Evolutionary conservation across 2,797 vertebrate genomes (phyloP).

Genomic region (Leucoraja ocellata): DNA sequence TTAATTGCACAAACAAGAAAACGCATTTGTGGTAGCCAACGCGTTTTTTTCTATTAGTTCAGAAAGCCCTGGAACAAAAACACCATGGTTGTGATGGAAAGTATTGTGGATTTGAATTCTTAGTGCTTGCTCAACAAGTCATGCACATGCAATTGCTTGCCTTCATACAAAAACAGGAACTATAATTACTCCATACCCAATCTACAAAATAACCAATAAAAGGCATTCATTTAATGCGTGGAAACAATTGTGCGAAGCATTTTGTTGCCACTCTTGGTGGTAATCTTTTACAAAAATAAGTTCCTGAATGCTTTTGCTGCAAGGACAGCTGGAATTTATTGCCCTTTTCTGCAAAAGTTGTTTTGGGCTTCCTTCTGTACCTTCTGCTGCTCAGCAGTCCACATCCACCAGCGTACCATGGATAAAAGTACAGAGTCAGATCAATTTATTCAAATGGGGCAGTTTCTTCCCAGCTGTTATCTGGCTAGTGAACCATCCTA

Average conservation of each 20-base stretch:
- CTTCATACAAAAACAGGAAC: neutral
- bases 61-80: too few relatives aligned
- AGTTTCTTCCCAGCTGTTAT: too few relatives aligned
- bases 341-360: neutral
- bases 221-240: neutral
- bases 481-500: too few relatives aligned
- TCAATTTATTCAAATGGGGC: too few relatives aligned
- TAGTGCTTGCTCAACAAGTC: too few relatives aligned
- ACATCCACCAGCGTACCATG: too few relatives aligned
- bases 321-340: neutral
- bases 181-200: neutral
- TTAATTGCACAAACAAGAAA: neutral
- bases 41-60: too few relatives aligned
- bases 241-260: neutral
- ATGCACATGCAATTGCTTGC: neutral
- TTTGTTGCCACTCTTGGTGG: neutral
- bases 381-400: too few relatives aligned
- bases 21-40: too few relatives aligned
- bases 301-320: neutral
- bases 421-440: too few relatives aligned
- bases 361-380: neutral
- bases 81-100: too few relatives aligned
- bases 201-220: neutral
- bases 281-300: neutral
- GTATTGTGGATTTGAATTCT: neutral